phyloP scores from a whole-genome alignment of 2,797 vertebrate genomes.

The Pteronotus mesoamericanus region DNA sequence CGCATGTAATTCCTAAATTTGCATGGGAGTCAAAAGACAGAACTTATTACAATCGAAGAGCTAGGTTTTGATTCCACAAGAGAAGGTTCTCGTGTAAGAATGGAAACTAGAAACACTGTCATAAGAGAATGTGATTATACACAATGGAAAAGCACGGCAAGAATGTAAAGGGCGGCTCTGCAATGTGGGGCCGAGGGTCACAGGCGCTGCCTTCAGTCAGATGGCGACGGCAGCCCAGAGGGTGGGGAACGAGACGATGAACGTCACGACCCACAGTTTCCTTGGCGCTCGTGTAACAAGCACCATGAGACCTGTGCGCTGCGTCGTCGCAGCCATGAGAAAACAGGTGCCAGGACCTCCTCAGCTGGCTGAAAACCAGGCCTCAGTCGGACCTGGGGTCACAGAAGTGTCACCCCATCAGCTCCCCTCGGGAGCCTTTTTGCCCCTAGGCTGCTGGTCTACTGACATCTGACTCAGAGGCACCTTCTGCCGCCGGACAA shows the following conservation, averaged over 20 bases:
- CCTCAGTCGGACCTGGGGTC: not conserved
- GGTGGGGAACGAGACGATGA: constrained; percentile 37
- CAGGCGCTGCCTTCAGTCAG: not conserved
- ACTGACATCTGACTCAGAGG: not conserved
- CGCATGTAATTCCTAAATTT: not conserved
- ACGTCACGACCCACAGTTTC: constrained; percentile 31
- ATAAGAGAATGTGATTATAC: not conserved
- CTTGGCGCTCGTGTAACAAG: constrained; percentile 60
- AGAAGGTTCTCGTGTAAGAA: not conserved
- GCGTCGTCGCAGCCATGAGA: constrained; percentile 54
- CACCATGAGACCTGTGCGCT: not conserved
- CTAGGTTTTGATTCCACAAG: not conserved
- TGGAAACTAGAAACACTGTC: not conserved
- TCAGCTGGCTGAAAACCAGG: constrained; percentile 16
- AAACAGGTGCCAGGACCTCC: constrained; percentile 64
- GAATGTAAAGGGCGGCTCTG: not conserved
- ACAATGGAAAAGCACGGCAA: not conserved
- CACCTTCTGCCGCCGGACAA: not conserved
- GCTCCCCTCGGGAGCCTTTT: not conserved
- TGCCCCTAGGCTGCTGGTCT: constrained; percentile 15
- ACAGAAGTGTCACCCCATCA: not conserved
- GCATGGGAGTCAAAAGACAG: not conserved
- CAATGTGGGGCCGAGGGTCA: constrained; percentile 26
- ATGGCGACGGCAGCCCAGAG: constrained; percentile 20
- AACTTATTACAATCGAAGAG: not conserved